A percentile compares a stretch with the other conserved stretches of the same genome.
Conservation (phyloP, 2,888 invertebrate species). For the Phrixothrix hirtus region DNA sequence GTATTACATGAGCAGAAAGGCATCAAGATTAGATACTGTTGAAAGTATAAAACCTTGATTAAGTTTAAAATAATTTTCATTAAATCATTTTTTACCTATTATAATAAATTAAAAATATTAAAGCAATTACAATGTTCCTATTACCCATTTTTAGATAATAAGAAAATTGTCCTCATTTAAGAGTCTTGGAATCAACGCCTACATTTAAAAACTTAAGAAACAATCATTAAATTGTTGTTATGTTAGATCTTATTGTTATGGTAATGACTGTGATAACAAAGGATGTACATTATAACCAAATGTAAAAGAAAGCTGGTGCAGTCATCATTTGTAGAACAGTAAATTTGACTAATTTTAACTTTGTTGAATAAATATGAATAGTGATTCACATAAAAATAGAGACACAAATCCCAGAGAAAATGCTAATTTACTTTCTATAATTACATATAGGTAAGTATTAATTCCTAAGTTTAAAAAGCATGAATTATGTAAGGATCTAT, state of each 20-base stretch:
- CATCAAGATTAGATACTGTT: too few species aligned
- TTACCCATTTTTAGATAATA: too few species aligned
- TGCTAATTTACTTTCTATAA: constrained; percentile 27
- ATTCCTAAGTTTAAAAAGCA: not conserved
- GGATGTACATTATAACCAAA: not conserved
- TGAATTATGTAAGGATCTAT: not conserved
- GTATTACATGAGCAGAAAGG: too few species aligned
- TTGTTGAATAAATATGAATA: constrained; percentile 4
- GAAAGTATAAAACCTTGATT: too few species aligned
- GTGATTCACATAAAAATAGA: not conserved
- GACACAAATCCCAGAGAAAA: constrained; percentile 31
- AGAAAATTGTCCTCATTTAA: too few species aligned
- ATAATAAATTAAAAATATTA: too few species aligned
- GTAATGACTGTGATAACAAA: not conserved
- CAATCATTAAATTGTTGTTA: not conserved
- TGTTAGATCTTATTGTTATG: not conserved
- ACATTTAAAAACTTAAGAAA: not conserved
- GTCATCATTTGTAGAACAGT: not conserved
- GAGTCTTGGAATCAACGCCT: not conserved
- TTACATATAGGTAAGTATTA: constrained; percentile 33
- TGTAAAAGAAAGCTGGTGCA: not conserved
- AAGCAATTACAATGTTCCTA: too few species aligned
- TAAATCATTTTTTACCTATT: too few species aligned
- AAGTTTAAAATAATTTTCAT: too few species aligned
- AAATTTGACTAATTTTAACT: not conserved